phyloP scores from a whole-genome alignment of 2,113 vertebrate species.

The Heterotilapia buettikoferi region DNA sequence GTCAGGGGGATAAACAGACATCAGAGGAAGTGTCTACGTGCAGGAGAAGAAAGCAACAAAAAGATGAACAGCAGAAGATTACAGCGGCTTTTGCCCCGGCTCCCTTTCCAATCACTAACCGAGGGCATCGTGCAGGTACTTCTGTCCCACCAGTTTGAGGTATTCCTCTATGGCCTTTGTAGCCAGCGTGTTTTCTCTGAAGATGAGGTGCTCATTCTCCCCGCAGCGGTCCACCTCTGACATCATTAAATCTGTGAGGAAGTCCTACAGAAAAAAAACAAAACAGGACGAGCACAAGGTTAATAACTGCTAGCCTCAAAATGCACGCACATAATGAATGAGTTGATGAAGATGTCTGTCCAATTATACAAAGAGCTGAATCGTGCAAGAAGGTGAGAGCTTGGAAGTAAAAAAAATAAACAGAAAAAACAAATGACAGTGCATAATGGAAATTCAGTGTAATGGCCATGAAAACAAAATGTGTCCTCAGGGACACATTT shows the following conservation, averaged over 20 bases:
- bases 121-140: slow-evolving; percentile 95
- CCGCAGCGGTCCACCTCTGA: slow-evolving; percentile 98
- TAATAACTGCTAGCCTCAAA: not conserved
- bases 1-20: not conserved
- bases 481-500: not conserved
- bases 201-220: slow-evolving; percentile 98
- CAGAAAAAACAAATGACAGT: not conserved
- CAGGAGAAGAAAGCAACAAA: not conserved
- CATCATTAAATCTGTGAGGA: slow-evolving; percentile 99
- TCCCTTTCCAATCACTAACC: slow-evolving; percentile 71
- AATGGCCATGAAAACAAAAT: not conserved
- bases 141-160: slow-evolving; percentile 98
- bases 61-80: not conserved
- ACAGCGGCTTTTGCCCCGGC: not conserved
- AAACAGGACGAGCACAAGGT: not conserved
- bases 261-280: slow-evolving; percentile 77
- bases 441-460: not conserved
- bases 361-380: not conserved
- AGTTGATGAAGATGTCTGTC: not conserved
- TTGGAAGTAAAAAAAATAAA: not conserved
- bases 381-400: not conserved
- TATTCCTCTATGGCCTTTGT: slow-evolving; percentile 99
- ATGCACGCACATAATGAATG: not conserved
- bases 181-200: slow-evolving; percentile 95
- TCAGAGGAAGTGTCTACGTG: not conserved